Conservation (phyloP, 1,140 invertebrate genomes). For the Musca vetustissima region DNA sequence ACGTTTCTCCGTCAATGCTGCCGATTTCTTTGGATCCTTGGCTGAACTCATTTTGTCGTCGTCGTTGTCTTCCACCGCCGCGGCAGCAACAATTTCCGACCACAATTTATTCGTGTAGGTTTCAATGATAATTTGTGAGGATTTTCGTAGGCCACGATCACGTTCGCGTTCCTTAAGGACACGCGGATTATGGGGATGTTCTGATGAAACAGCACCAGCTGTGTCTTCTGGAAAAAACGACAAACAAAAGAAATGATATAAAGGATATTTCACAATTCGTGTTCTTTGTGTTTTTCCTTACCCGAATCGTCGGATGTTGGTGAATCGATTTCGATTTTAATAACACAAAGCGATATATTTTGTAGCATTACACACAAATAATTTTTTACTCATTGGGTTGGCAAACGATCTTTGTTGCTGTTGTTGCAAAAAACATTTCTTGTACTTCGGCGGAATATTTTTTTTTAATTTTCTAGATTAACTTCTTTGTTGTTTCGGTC, state of each 20-base stretch:
- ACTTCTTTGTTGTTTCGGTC: no score
- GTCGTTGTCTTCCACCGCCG: neutral
- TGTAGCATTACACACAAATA: slow-evolving; percentile 28
- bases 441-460: neutral
- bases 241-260: neutral
- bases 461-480: no score
- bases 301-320: slow-evolving; percentile 33
- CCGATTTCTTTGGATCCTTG: slow-evolving; percentile 3
- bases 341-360: slow-evolving; percentile 51
- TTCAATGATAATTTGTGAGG: slow-evolving; percentile 66
- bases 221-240: slow-evolving; percentile 28
- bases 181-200: slow-evolving; percentile 52
- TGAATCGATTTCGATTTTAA: slow-evolving; percentile 53
- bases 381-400: neutral
- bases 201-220: slow-evolving; percentile 44
- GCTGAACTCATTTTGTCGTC: slow-evolving; percentile 1
- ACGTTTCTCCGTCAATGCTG: neutral
- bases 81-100: slow-evolving; percentile 51
- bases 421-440: neutral
- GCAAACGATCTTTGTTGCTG: neutral
- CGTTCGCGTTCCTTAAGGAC: slow-evolving; percentile 55
- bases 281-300: neutral
- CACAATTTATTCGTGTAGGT: slow-evolving; percentile 61
- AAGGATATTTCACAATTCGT: neutral
- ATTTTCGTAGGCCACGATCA: slow-evolving; percentile 61